phyloP scores from a whole-genome alignment of 2,113 vertebrate species.

The Phoenicopterus ruber region DNA sequence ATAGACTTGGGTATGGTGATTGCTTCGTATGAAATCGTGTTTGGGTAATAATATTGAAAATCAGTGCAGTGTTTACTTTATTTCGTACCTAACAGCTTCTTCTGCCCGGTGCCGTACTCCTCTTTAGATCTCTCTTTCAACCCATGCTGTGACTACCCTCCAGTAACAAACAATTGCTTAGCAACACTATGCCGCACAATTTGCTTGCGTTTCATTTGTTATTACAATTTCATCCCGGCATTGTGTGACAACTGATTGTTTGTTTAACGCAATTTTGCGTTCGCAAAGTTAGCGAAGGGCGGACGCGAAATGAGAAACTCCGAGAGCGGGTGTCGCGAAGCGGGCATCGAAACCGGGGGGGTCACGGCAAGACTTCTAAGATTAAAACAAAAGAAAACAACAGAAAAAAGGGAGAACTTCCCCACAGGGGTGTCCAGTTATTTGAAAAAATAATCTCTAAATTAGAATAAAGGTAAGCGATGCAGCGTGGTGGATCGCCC shows the following conservation, averaged over 20 bases:
- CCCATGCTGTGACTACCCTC: constrained; percentile 69
- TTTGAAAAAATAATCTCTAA: not conserved
- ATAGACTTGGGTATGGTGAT: constrained; percentile 64
- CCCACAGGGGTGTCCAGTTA: not conserved
- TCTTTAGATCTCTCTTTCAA: constrained; percentile 49
- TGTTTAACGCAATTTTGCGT: constrained; percentile 36
- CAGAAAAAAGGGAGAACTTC: not conserved
- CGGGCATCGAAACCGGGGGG: not conserved
- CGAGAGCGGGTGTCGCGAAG: not conserved
- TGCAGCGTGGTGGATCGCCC: not conserved
- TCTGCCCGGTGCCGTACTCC: not conserved
- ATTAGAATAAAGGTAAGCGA: not conserved
- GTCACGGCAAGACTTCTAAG: not conserved
- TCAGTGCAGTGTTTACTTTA: constrained; percentile 66
- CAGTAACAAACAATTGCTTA: constrained; percentile 72
- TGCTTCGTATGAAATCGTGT: constrained; percentile 77
- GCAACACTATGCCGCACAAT: constrained; percentile 74
- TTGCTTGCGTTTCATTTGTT: constrained; percentile 70
- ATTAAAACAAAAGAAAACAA: not conserved
- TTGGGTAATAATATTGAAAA: constrained; percentile 73
- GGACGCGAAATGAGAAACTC: constrained; percentile 1
- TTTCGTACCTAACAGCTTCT: constrained; percentile 53
- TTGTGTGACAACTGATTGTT: constrained; percentile 46
- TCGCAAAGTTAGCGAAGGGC: not conserved
- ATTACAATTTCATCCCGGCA: constrained; percentile 65